Evolutionary conservation across 2,113 vertebrate genomes (phyloP).

Genomic region (Gnathonemus echidnorhynchus): DNA sequence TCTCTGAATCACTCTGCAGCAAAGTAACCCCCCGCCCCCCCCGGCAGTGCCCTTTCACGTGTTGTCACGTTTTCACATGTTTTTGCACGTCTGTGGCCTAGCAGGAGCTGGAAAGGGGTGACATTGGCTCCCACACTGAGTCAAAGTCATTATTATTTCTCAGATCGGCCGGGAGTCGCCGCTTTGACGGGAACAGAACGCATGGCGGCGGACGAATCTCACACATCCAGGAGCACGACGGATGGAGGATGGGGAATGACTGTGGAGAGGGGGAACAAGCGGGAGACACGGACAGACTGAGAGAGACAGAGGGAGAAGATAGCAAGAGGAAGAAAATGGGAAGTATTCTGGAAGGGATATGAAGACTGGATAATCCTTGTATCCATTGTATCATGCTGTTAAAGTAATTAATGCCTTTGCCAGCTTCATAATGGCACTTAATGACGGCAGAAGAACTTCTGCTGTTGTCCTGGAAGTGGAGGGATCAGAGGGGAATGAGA

Average conservation of each 20-base stretch:
- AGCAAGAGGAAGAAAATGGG: background rate
- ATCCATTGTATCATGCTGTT: constrained; percentile 55
- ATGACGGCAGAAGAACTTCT: constrained; percentile 56
- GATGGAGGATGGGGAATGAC: background rate
- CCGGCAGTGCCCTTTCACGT: background rate
- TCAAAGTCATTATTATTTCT: constrained; percentile 21
- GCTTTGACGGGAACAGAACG: background rate
- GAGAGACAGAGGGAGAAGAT: background rate
- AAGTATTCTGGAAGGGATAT: constrained; percentile 24
- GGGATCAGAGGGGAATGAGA: constrained; percentile 16
- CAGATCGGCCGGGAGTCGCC: background rate
- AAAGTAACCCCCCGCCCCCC: background rate
- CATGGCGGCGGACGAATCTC: background rate
- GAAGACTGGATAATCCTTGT: constrained; percentile 52
- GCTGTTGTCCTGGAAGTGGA: constrained; percentile 28
- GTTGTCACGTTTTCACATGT: background rate
- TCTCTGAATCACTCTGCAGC: background rate
- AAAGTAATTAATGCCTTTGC: constrained; percentile 60
- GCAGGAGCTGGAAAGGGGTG: background rate
- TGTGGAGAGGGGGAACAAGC: background rate
- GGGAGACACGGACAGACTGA: background rate
- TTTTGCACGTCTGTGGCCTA: background rate
- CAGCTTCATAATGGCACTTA: constrained; percentile 51
- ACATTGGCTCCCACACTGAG: background rate
- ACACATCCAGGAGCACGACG: constrained; percentile 25